A percentile compares a stretch with the other conserved stretches of the same genome.
phyloP scores from a whole-genome alignment of 2,888 invertebrate genomes.

The Andrena dorsata region DNA sequence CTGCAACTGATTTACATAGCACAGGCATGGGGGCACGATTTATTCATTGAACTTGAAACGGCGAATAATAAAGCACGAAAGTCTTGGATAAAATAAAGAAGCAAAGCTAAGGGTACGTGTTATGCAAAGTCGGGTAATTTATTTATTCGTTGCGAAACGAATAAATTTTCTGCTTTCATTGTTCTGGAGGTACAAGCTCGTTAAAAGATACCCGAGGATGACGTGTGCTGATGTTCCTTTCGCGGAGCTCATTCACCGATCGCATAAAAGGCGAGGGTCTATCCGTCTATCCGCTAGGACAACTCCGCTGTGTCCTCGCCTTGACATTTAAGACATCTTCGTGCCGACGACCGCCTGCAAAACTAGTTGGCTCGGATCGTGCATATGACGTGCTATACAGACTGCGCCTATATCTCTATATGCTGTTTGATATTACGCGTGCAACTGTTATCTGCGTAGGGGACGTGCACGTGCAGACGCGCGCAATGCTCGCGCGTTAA shows the following conservation, averaged over 20 bases:
- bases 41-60: not conserved
- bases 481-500: slow-evolving; percentile 61
- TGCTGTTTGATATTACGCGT: slow-evolving; percentile 34
- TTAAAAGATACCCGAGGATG: slow-evolving; percentile 15
- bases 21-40: not conserved
- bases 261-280: slow-evolving; percentile 47
- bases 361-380: slow-evolving; percentile 59
- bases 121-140: not conserved
- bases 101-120: not conserved
- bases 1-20: not conserved
- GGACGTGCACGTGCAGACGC: slow-evolving; percentile 59
- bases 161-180: slow-evolving; percentile 4
- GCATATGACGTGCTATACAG: slow-evolving; percentile 22
- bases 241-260: slow-evolving; percentile 61
- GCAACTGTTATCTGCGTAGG: slow-evolving; percentile 28
- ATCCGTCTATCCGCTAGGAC: slow-evolving; percentile 33
- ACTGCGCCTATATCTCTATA: slow-evolving; percentile 22
- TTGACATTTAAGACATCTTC: slow-evolving; percentile 79
- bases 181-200: slow-evolving; percentile 2
- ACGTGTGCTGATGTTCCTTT: slow-evolving; percentile 53
- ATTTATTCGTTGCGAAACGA: not conserved
- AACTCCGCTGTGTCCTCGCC: slow-evolving; percentile 69
- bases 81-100: not conserved
- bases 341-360: slow-evolving; percentile 69
- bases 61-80: not conserved